Base-by-base conservation (phyloP, 2,888 invertebrate genomes). In the Drosophila prolongata region DNA sequence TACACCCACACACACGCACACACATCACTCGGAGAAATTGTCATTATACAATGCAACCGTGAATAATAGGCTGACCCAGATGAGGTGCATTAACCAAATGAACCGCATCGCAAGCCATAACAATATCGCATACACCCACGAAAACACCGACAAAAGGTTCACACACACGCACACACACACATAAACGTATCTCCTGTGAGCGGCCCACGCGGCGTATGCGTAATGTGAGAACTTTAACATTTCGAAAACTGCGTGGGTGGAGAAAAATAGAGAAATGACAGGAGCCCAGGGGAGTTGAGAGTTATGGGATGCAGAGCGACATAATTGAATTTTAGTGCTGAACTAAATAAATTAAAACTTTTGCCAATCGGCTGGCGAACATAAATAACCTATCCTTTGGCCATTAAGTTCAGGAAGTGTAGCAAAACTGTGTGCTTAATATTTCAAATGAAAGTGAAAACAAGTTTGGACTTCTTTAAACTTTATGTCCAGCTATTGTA, bases 11-110 rank as follows among this genome's bases (percentile, higher is more conserved):
- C 34, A 35, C 43, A 54, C 53, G 38, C 13, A 42, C 19, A 3
- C 11, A 37, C 14, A 38, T 9, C 46, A 35, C 47, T 52, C 37
- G 27, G 6, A 53, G 42, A 42, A 54, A 54, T 73, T 61, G 72
- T 47, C 56, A 56, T 73, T 65, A 59, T 50, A 56, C 74, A 71
- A 71, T 73, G 72, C 49, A 59, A 13, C 57, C 55, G 74, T 65
- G 59, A 66, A 85, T 85, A 87, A 87, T 82, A 77, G 86, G 80
- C 82, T 74, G 54, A 67, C 66, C 67, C 73, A 57, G 73, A 64
- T 71, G 61, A 53, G 73, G 73, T 71, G 86, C 83, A 87, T 83
- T 83, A 87, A 87, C 83, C 82, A 87, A 83, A 83, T 83, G 83
- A 83, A 83, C 83, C 83, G 75, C 87, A 83, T 76, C 87, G 80